phyloP scores from a whole-genome alignment of 2,113 vertebrate genomes.

The Phylloscopus whistleri region DNA sequence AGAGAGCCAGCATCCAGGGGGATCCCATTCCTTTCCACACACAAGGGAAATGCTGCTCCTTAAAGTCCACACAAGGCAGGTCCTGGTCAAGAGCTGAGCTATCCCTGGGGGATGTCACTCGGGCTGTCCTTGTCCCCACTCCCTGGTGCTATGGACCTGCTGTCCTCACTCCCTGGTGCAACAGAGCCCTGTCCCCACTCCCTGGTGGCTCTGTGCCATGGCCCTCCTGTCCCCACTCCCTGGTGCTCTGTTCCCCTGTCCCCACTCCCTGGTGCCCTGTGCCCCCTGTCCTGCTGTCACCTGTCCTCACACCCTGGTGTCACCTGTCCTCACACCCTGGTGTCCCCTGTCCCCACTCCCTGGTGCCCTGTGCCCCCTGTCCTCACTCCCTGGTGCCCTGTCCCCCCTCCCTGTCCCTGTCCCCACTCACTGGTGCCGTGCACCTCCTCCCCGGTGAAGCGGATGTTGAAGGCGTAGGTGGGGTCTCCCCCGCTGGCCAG shows the following conservation, averaged over 20 bases:
- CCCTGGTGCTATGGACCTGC: fast-evolving
- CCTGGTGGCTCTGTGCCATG: not conserved
- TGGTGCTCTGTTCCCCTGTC: no score
- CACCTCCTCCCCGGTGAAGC: conserved; percentile 96
- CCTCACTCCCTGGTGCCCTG: no score
- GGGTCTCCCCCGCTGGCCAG: conserved; percentile 95
- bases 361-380: conserved; percentile 69
- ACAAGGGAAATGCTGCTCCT: not conserved
- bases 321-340: conserved; percentile 30
- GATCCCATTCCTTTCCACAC: fast-evolving
- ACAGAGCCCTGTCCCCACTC: not conserved
- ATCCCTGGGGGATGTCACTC: not conserved
- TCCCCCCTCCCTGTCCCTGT: not conserved
- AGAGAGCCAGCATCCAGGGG: no score
- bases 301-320: not conserved
- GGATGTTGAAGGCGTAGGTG: conserved; percentile 97
- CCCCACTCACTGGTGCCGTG: conserved; percentile 91
- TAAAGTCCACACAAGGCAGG: fast-evolving
- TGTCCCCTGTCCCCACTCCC: not conserved
- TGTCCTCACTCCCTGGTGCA: not conserved
- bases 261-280: conserved; percentile 84
- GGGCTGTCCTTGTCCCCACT: not conserved
- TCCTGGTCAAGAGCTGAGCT: not conserved
- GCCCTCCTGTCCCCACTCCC: conserved; percentile 72
- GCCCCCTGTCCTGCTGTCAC: not conserved